Conservation (phyloP, 2,797 vertebrate species). For the Gila robusta region DNA sequence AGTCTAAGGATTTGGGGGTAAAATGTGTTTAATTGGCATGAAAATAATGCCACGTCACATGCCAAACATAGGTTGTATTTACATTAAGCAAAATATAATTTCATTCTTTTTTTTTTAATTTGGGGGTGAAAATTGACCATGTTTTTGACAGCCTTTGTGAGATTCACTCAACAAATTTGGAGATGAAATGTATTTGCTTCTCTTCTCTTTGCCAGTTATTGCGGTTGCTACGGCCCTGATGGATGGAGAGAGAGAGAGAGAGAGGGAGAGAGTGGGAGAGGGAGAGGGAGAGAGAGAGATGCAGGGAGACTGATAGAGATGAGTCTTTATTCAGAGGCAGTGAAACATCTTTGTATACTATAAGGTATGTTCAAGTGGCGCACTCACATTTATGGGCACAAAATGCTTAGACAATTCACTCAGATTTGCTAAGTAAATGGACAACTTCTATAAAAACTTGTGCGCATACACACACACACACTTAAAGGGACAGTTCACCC, state of each 20-base stretch:
- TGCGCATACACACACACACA: too few species aligned
- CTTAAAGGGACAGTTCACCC: too few species aligned
- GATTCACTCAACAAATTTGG: neutral
- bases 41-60: neutral
- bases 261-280: fast-evolving
- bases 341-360: slow-evolving; percentile 43
- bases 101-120: too few species aligned
- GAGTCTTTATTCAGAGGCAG: slow-evolving; percentile 54
- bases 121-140: neutral
- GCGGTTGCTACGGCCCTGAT: neutral
- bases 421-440: neutral
- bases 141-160: neutral
- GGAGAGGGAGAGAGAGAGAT: neutral
- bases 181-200: neutral
- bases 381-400: slow-evolving; percentile 25
- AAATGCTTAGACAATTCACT: neutral
- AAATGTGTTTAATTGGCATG: neutral
- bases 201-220: neutral
- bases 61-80: neutral
- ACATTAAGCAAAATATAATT: neutral
- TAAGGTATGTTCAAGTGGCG: slow-evolving; percentile 25
- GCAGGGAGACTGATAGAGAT: slow-evolving; percentile 8
- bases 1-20: neutral
- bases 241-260: neutral
- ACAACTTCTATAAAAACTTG: too few species aligned